A percentile compares a stretch with the other conserved stretches of the same genome.
Evolutionary conservation across 2,113 vertebrate genomes (phyloP).

Genomic region (Eulacestoma nigropectus): DNA sequence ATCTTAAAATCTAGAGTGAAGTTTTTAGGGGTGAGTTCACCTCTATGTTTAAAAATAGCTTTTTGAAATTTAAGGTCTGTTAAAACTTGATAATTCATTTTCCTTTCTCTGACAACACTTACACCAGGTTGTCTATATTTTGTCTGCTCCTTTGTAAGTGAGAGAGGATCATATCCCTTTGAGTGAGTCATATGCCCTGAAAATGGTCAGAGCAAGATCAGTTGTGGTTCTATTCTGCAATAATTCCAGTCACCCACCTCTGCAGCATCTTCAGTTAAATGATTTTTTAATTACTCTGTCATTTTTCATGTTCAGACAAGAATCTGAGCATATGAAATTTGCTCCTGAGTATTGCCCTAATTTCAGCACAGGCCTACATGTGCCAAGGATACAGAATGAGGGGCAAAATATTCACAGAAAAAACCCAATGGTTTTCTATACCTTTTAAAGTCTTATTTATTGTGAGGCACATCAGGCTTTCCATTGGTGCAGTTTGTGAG

Average conservation of each 20-base stretch:
- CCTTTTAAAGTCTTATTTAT: background rate
- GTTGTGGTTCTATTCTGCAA: background rate
- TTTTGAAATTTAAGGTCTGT: background rate
- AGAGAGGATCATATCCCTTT: background rate
- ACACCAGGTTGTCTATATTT: background rate
- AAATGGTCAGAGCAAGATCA: background rate
- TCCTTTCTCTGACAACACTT: background rate
- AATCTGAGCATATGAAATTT: conserved; percentile 14
- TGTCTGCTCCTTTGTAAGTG: background rate
- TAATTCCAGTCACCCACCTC: background rate
- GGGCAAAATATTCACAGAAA: background rate
- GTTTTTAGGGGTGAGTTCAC: background rate
- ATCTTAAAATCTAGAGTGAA: background rate
- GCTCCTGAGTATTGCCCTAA: background rate
- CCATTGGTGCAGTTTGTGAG: background rate
- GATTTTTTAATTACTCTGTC: conserved; percentile 45
- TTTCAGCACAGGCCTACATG: background rate
- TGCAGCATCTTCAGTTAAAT: background rate
- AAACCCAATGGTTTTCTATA: background rate
- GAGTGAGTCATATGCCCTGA: background rate
- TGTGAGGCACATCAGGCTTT: background rate
- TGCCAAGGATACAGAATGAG: background rate
- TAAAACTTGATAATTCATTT: background rate
- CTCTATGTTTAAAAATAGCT: background rate
- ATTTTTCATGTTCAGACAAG: conserved; percentile 21